A percentile compares a stretch with the other conserved stretches of the same genome.
Conservation (phyloP, 1,140 invertebrate genomes). For the Pseudobourletiella spinata region DNA sequence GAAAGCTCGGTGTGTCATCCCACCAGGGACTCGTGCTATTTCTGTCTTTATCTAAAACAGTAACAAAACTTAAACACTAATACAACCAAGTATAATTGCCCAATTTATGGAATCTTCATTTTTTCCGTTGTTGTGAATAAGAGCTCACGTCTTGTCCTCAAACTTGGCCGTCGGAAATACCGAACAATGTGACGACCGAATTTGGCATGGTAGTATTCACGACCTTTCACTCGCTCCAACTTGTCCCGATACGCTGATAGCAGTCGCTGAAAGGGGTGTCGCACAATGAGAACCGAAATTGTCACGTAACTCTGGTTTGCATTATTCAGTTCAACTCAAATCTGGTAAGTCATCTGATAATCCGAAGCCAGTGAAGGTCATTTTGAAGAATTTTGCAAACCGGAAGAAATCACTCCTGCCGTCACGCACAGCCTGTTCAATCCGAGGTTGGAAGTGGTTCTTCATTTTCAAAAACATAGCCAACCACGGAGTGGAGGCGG, state of each 20-base stretch:
- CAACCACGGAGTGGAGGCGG: slow-evolving; percentile 80
- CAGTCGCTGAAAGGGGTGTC: slow-evolving; percentile 47
- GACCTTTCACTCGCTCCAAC: slow-evolving; percentile 40
- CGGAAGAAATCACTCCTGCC: slow-evolving; percentile 27
- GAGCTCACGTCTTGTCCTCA: too few relatives aligned
- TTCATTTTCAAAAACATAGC: slow-evolving; percentile 23
- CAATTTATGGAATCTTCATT: too few relatives aligned
- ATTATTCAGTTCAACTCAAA: too few relatives aligned
- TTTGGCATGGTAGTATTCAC: slow-evolving; percentile 23
- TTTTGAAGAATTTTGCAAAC: slow-evolving; percentile 21
- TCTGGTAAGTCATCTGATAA: too few relatives aligned
- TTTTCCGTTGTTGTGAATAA: too few relatives aligned
- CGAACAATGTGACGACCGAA: slow-evolving; percentile 19
- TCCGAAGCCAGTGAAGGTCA: too few relatives aligned
- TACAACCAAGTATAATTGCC: neutral
- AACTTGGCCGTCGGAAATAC: slow-evolving; percentile 10
- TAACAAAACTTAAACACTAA: neutral
- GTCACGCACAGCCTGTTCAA: slow-evolving; percentile 20
- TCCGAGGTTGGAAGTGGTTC: slow-evolving; percentile 14
- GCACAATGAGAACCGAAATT: slow-evolving; percentile 42
- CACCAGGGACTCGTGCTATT: too few relatives aligned
- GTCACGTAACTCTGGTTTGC: neutral
- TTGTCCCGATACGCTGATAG: slow-evolving; percentile 48
- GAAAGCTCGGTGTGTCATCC: slow-evolving; percentile 36
- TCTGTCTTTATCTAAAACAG: neutral